Evolutionary conservation across 2,797 vertebrate genomes (phyloP), one percentile per base, ranked within the genome.

Genomic region (Fistularia commersonii): DNA sequence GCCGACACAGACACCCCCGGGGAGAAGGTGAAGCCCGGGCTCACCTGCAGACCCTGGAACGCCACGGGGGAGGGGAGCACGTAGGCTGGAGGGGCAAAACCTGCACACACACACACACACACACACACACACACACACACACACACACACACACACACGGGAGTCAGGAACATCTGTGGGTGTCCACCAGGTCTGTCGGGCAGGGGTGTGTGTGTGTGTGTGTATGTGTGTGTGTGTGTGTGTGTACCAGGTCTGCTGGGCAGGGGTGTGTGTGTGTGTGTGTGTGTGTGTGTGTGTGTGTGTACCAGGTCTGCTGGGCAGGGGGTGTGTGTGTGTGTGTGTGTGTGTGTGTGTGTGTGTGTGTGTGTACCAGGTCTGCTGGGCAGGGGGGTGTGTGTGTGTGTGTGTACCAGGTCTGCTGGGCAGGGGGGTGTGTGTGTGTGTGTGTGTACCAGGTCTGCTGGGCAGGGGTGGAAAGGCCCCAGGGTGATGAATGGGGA

Each of bases 381-480:
- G 35, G 9, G 2, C 35, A 36, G 35, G 35, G 35, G 7, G 7
- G 35, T 36, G 41, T 42, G 41, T 42, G n/a, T 42, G 41, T 42
- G 41, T 42, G 41, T 42, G 23, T 45, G 45, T 41, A 98, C 97
- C 94, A 66, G 95, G 94, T 13, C 97, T 85, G 84, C 95, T 98
- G 57, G 95, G 94, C 69, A 99, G 91, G 1, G 97, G 95, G n/a
- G 41, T 44, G 34, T 14, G 41, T 11, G 33, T 31, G 41, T n/a
- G 50, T 43, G 54, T 23, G 39, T 33, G 32, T 13, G 74, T 87
- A 98, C 97, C 94, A 66, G 95, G 94, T 13, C 97, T 85, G 84
- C 95, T 98, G 57, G 95, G 94, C 69, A 99, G 91, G 1, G 97
- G 95, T 0, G 96, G 97, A 65, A 99, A 99, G 45, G 97, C 97